phyloP scores from a whole-genome alignment of 64 coral and sea anemone species.

The Montipora cactus region DNA sequence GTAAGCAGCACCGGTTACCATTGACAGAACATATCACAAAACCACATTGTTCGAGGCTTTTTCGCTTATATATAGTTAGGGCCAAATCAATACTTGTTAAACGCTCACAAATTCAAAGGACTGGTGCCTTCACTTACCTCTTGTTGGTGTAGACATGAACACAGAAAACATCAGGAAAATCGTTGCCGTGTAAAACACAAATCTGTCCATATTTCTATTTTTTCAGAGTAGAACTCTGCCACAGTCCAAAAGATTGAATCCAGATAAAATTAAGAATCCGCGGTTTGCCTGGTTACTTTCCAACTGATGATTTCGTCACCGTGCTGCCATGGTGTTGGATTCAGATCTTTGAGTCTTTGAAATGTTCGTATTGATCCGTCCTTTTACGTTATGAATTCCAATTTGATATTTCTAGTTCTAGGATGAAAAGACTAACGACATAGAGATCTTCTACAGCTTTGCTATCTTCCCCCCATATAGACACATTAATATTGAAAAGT shows the following conservation, averaged over 20 bases:
- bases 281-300: not conserved
- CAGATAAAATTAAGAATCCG: not conserved
- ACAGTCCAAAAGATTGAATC: not conserved
- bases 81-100: not conserved
- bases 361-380: not conserved
- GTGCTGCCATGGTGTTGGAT: not conserved
- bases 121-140: conserved; percentile 16
- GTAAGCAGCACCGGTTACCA: not conserved
- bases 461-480: not conserved
- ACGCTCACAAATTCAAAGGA: not conserved
- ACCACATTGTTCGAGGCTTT: not conserved
- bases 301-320: not conserved
- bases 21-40: not conserved
- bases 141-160: not conserved
- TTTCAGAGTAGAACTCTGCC: not conserved
- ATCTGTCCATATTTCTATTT: conserved; percentile 38
- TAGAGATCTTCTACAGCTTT: not conserved
- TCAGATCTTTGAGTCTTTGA: not conserved
- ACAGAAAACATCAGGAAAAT: not conserved
- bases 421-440: not conserved
- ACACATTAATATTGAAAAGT: conserved; percentile 47
- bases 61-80: not conserved
- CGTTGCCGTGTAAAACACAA: not conserved
- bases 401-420: not conserved
- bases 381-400: not conserved